These are phyloP conservation scores for Melanostigma gelatinosum DNA, from an alignment of 2,113 vertebrate species.

Conservation along the genomic window DNA sequence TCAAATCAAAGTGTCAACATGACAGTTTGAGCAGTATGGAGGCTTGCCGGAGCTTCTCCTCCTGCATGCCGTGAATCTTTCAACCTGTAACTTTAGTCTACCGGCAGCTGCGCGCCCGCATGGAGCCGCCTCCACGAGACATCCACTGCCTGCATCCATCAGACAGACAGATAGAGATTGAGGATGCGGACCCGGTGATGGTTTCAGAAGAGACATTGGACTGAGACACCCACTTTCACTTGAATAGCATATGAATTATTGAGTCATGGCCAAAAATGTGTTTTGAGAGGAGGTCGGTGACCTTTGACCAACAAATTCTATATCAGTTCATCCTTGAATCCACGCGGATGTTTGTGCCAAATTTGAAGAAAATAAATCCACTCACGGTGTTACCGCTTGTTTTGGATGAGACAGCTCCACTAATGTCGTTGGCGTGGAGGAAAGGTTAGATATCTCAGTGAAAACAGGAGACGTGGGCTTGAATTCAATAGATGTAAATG, in stretches of 20 bases:
- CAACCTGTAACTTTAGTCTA: slow-evolving; percentile 80
- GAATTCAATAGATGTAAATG: background rate
- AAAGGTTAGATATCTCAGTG: background rate
- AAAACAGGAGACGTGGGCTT: background rate
- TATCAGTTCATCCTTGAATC: too few species aligned
- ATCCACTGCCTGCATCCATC: slow-evolving; percentile 66
- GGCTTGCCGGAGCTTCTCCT: slow-evolving; percentile 40
- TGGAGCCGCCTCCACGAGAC: slow-evolving; percentile 66
- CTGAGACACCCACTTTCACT: background rate
- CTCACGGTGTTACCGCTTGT: too few species aligned
- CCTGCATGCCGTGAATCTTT: slow-evolving; percentile 69
- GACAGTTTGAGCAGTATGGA: background rate
- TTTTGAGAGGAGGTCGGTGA: too few species aligned
- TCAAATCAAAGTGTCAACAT: slow-evolving; percentile 26
- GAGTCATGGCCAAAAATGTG: too few species aligned
- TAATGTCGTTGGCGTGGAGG: too few species aligned
- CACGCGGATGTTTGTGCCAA: too few species aligned
- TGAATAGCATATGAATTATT: background rate
- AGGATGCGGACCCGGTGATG: slow-evolving; percentile 46
- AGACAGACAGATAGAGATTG: slow-evolving; percentile 55
- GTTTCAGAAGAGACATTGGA: slow-evolving; percentile 59
- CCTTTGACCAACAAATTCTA: too few species aligned
- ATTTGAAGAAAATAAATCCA: too few species aligned
- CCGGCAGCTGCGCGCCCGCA: slow-evolving; percentile 84
- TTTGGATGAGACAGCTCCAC: too few species aligned